Base-by-base conservation (phyloP, 2,113 vertebrate species). In the Piprites chloris region DNA sequence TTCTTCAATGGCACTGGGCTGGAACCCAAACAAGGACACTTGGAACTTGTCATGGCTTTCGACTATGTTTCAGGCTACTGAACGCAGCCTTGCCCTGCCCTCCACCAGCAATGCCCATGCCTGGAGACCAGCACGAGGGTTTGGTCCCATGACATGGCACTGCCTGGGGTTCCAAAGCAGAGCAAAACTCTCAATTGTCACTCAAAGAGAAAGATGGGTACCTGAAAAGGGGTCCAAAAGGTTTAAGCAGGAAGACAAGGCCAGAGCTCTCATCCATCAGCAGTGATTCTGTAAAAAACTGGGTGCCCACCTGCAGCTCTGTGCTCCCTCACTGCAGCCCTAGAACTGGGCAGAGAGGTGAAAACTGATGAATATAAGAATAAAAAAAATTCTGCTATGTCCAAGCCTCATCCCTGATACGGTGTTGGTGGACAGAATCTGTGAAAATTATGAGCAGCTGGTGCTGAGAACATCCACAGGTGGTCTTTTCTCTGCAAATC, bases 71-170 rank as follows among this genome's bases (percentile, higher is more conserved):
- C 46, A 44, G 56, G 68, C 71, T 86, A 12, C 62, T 30, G 49
- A 76, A 49, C 27, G 33, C 27, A 61, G 63, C 44, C 41, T 50
- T 11, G 14, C 33, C 68, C 2, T 44, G 32, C 9, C 47, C 46
- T 37, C 55, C 35, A 28, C 15, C 65, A 35, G 20, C n/a, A 87
- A 7, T 3, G 30, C 7, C 59, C 27, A 2, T 8, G 8, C 50
- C 78, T 42, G 69, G 42, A 56, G 39, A 62, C 2, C 10, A 69
- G 32, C n/a, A 49, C 17, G 6, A 44, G 26, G 67, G 32, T 62
- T 62, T 17, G 7, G 24, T n/a, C n/a, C 41, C 3, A 2, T 4
- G 18, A 14, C 5, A 56, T 0, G 3, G 46, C 58, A 35, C 30
- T 63, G 30, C 62, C 42, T 5, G 2, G 37, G 39, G 37, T 27